Evolutionary conservation across 2,113 vertebrate genomes (phyloP).

Genomic region (Anas platyrhynchos): DNA sequence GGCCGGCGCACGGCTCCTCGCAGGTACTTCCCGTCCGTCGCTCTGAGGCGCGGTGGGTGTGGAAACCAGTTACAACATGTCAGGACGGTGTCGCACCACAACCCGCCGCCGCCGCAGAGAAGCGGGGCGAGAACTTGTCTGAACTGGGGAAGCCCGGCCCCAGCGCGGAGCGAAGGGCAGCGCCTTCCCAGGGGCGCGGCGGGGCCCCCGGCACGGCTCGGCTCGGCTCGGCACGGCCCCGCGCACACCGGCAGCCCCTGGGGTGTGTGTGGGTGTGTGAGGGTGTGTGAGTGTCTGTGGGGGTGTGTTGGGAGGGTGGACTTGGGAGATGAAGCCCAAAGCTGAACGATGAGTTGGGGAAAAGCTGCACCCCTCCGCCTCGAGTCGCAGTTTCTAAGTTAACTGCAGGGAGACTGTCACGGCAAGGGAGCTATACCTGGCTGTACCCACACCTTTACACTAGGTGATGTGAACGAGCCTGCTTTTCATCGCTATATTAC

Average conservation of each 20-base stretch:
- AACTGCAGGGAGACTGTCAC: not conserved
- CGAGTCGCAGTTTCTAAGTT: slow-evolving; percentile 21
- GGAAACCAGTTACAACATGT: slow-evolving; percentile 87
- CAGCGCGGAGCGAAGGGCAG: not conserved
- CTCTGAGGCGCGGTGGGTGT: slow-evolving; percentile 79
- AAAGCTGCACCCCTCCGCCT: not conserved
- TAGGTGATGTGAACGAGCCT: not conserved
- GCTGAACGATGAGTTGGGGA: not conserved
- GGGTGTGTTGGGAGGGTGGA: not conserved
- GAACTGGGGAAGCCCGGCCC: slow-evolving; percentile 77
- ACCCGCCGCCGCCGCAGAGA: slow-evolving; percentile 53
- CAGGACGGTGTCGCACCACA: slow-evolving; percentile 63
- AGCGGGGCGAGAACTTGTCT: slow-evolving; percentile 80
- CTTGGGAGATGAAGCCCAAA: not conserved
- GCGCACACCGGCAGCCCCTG: not conserved
- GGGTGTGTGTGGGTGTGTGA: not conserved
- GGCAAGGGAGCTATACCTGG: not conserved
- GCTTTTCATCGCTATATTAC: accelerated
- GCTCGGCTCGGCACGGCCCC: not conserved
- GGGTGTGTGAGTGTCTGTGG: not conserved
- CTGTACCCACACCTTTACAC: not conserved
- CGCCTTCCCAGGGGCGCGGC: not conserved
- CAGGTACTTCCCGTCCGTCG: slow-evolving; percentile 73
- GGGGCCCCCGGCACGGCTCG: not conserved
- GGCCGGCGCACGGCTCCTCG: not conserved